Percentiles rank a stretch among this genome's conserved stretches.
These are phyloP conservation scores for Rotaria magnacalcarata DNA, from an alignment of 2,888 invertebrate species.

Conservation along the genomic window DNA sequence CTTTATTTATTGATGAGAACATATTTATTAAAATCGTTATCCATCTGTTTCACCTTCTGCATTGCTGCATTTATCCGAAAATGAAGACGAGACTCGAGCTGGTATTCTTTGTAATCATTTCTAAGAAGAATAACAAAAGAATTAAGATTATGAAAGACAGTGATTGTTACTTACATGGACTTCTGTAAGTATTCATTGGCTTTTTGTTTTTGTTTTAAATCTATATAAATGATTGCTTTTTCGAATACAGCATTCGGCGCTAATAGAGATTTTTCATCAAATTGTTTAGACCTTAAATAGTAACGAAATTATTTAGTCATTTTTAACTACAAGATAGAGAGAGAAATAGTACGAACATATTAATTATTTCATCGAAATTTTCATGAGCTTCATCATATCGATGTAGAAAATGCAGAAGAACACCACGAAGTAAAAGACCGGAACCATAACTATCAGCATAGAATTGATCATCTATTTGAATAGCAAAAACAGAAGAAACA, in stretches of 20 bases:
- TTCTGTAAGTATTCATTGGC: neutral
- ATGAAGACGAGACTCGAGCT: constrained; percentile 79
- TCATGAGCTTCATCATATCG: neutral
- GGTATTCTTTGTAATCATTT: constrained; percentile 79
- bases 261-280: constrained; percentile 8
- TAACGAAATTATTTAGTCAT: neutral
- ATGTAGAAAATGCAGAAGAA: constrained; percentile 4
- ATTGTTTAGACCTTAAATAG: neutral
- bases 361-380: neutral
- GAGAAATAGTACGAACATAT: neutral
- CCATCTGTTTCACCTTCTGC: neutral
- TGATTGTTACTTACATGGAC: neutral
- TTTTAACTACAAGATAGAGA: too few relatives aligned
- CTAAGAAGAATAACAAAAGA: constrained; percentile 62
- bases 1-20: neutral
- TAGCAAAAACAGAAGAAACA: too few relatives aligned
- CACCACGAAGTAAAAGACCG: neutral
- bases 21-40: neutral
- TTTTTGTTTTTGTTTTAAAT: constrained; percentile 17
- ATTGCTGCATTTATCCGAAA: constrained; percentile 74
- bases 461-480: neutral
- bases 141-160: too few relatives aligned
- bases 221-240: neutral
- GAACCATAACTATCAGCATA: constrained; percentile 18
- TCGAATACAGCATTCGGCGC: neutral